Conservation (phyloP, 2,113 vertebrate species). For the Eurystomus gularis region DNA sequence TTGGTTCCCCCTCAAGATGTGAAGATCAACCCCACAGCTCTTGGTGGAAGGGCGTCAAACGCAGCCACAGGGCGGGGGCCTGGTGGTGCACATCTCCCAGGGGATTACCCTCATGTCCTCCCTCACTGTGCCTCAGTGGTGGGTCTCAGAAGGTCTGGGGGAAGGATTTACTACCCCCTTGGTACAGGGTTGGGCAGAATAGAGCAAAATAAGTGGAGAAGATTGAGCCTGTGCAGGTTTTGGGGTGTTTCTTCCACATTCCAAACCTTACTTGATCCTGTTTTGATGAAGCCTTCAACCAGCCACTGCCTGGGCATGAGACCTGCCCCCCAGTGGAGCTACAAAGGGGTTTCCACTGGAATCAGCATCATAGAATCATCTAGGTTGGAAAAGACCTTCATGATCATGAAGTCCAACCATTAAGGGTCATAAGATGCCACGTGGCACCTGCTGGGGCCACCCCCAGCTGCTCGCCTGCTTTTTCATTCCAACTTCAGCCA, state of each 20-base stretch:
- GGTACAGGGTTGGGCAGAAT: not conserved
- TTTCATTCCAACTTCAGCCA: not conserved
- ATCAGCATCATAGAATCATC: not conserved
- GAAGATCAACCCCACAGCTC: not conserved
- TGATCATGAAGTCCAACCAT: not conserved
- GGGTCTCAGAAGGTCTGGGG: not conserved
- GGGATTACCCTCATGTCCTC: not conserved
- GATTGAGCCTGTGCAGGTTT: no score
- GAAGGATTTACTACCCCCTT: not conserved
- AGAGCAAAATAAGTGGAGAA: accelerated
- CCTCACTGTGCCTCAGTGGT: not conserved
- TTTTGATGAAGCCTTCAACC: not conserved
- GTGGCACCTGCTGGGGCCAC: not conserved
- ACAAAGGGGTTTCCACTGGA: not conserved
- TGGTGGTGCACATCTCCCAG: accelerated
- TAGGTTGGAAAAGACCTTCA: no score
- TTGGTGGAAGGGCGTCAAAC: no score
- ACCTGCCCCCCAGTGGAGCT: not conserved
- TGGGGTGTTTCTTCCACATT: not conserved
- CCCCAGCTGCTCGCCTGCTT: not conserved
- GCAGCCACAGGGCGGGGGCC: accelerated
- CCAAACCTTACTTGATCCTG: not conserved
- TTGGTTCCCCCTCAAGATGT: accelerated
- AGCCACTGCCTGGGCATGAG: no score
- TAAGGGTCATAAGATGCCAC: accelerated